These are phyloP conservation scores for Peromyscus aztecus DNA, from an alignment of 2,797 vertebrate species.

Conservation along the genomic window DNA sequence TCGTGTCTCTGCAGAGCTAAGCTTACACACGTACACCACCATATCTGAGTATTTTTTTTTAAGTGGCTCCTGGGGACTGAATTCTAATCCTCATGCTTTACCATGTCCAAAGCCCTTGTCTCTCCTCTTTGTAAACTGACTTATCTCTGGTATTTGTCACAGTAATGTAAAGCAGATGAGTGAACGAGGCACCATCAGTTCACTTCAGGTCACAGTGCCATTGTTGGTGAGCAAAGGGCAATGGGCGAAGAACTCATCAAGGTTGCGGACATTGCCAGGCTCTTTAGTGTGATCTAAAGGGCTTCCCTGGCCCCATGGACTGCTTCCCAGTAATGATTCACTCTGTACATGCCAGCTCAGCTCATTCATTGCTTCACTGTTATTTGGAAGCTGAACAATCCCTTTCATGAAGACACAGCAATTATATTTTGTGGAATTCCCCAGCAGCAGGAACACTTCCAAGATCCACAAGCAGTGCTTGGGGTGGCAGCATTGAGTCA, in stretches of 20 bases:
- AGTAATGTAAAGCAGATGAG: background rate
- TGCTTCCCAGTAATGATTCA: background rate
- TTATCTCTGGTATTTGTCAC: background rate
- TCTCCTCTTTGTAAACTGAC: background rate
- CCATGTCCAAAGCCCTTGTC: background rate
- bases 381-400: background rate
- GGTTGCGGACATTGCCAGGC: background rate
- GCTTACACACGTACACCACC: background rate
- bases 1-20: background rate
- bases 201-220: background rate
- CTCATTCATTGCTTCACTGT: background rate
- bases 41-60: background rate
- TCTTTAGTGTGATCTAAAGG: background rate
- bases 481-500: background rate
- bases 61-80: background rate
- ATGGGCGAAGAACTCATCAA: background rate
- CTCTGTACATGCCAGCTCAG: background rate
- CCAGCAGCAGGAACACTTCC: rapidly evolving
- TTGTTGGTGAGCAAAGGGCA: background rate
- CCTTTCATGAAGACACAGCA: background rate
- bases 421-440: background rate
- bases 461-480: background rate
- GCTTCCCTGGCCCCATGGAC: background rate
- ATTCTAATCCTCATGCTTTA: background rate
- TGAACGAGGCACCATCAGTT: background rate